These are phyloP conservation scores for Heloderma charlesbogerti DNA, from an alignment of 2,113 vertebrate genomes.

Conservation along the genomic window DNA sequence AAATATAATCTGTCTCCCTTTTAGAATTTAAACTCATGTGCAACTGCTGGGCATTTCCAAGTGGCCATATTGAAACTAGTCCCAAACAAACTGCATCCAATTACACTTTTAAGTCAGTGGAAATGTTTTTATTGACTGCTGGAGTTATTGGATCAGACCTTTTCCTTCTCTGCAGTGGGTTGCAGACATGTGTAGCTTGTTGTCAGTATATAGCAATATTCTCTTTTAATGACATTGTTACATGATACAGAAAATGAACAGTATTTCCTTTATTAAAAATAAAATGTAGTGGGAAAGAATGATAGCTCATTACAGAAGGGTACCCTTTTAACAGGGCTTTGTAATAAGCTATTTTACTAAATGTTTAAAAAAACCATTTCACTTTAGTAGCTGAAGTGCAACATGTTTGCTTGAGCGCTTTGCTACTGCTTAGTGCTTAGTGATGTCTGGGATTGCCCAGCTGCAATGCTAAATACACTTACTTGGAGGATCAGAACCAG, in stretches of 20 bases:
- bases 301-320: constrained; percentile 4
- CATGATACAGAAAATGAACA: not conserved
- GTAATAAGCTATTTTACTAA: not conserved
- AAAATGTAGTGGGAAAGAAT: constrained; percentile 7
- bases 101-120: not conserved
- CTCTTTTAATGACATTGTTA: not conserved
- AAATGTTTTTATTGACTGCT: not conserved
- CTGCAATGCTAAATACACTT: not conserved
- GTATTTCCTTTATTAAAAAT: not conserved
- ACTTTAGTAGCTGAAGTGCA: constrained; percentile 17
- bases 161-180: not conserved
- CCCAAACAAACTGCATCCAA: not conserved
- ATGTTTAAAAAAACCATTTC: not conserved
- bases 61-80: not conserved
- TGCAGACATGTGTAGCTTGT: not conserved
- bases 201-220: not conserved
- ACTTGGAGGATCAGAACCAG: constrained; percentile 16
- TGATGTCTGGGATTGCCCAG: not conserved
- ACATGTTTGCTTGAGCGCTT: constrained; percentile 17
- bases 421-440: constrained; percentile 16
- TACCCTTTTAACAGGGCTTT: not conserved
- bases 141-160: constrained; percentile 10
- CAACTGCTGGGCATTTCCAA: not conserved
- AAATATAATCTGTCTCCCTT: too few relatives aligned
- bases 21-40: not conserved